Conservation (phyloP, 2,888 invertebrate genomes). For the Mesorhabditis sp. region DNA sequence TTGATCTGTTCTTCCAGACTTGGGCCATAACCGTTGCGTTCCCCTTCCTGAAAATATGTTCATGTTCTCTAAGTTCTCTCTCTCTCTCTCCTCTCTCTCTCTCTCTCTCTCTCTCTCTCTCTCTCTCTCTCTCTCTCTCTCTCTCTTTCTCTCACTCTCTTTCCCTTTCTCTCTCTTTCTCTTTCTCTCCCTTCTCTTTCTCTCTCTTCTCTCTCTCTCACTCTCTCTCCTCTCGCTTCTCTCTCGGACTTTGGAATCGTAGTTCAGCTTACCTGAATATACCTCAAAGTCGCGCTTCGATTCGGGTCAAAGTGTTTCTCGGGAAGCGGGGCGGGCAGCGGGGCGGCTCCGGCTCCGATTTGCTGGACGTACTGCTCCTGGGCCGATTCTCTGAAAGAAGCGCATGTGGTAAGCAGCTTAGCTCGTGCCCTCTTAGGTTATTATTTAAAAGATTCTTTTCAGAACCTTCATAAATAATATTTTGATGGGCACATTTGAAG, state of each 20-base stretch:
- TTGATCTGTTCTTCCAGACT: not conserved
- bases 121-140: no score
- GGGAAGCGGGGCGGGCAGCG: constrained; percentile 27
- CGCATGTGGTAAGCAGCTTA: no score
- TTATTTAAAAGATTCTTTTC: no score
- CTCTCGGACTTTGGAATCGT: not conserved
- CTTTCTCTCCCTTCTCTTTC: no score
- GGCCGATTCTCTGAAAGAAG: constrained; percentile 36
- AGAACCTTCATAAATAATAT: no score
- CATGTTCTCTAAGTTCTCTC: not conserved
- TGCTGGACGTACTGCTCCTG: constrained; percentile 39
- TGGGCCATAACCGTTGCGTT: not conserved
- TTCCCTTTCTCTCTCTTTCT: no score
- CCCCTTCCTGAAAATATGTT: not conserved
- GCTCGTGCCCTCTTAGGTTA: no score
- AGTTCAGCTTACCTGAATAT: constrained; percentile 22
- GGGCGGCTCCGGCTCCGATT: constrained; percentile 23
- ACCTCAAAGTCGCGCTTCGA: constrained; percentile 37
- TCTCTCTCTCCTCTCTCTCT: no score
- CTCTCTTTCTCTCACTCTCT: no score
- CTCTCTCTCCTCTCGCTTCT: no score
- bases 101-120: no score
- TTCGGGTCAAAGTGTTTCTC: constrained; percentile 43
- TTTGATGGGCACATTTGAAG: no score
- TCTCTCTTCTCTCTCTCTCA: not conserved